A percentile compares a stretch with the other conserved stretches of the same genome.
These are phyloP conservation scores for Megaleporinus macrocephalus DNA, from an alignment of 2,113 vertebrate genomes.

Conservation along the genomic window DNA sequence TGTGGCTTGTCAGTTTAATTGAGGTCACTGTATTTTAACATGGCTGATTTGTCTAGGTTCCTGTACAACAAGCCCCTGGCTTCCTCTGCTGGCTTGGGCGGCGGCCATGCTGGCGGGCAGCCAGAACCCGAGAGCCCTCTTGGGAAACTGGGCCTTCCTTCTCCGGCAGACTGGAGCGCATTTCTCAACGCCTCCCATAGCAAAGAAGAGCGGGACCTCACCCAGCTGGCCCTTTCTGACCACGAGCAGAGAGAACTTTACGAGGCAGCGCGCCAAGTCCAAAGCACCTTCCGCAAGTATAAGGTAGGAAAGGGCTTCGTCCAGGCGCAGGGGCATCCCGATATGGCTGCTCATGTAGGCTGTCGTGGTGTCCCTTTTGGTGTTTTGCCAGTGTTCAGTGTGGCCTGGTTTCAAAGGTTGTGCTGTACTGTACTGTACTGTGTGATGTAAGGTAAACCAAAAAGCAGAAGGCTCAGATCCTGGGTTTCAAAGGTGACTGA, in stretches of 20 bases:
- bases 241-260: slow-evolving; percentile 93
- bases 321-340: slow-evolving; percentile 25
- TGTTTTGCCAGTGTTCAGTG: slow-evolving; percentile 49
- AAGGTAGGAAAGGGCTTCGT: slow-evolving; percentile 77
- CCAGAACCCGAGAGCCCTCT: slow-evolving; percentile 83
- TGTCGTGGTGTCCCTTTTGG: slow-evolving; percentile 39
- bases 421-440: slow-evolving; percentile 39
- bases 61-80: slow-evolving; percentile 83
- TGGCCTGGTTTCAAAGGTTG: slow-evolving; percentile 45
- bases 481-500: slow-evolving; percentile 23
- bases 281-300: slow-evolving; percentile 94
- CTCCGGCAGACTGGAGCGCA: slow-evolving; percentile 89
- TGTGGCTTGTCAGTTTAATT: not conserved
- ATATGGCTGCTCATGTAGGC: slow-evolving; percentile 46
- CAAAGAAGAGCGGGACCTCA: slow-evolving; percentile 89
- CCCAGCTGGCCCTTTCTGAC: slow-evolving; percentile 93
- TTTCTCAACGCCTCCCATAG: slow-evolving; percentile 92
- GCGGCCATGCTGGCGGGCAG: slow-evolving; percentile 67
- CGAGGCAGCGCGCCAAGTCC: slow-evolving; percentile 92
- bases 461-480: slow-evolving; percentile 19
- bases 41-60: slow-evolving; percentile 76
- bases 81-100: slow-evolving; percentile 65
- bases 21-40: not conserved
- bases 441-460: slow-evolving; percentile 28
- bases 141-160: slow-evolving; percentile 86